These are phyloP conservation scores for Scomber colias DNA, from an alignment of 2,113 vertebrate genomes.

Conservation along the genomic window DNA sequence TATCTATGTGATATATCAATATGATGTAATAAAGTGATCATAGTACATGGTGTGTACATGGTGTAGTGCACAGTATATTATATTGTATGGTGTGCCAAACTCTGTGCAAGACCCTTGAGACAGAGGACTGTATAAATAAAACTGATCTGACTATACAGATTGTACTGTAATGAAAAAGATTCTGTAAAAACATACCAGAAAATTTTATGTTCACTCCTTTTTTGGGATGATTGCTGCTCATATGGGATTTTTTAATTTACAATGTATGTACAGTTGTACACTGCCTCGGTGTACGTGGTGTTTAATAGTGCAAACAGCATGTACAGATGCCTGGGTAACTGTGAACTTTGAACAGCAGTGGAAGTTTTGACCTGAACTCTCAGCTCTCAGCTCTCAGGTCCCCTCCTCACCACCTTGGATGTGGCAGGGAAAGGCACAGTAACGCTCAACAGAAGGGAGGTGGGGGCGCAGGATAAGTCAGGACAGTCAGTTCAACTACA, in stretches of 20 bases:
- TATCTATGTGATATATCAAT: neutral
- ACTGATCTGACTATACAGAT: constrained; percentile 25
- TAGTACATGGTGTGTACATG: constrained; percentile 5
- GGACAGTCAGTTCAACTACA: constrained; percentile 16
- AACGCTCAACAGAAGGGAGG: neutral
- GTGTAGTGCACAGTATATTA: neutral
- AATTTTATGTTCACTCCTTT: constrained; percentile 20
- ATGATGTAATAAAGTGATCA: constrained; percentile 9
- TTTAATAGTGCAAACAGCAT: constrained; percentile 9
- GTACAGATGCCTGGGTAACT: constrained; percentile 16
- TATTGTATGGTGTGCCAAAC: constrained; percentile 9
- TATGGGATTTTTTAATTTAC: constrained; percentile 11
- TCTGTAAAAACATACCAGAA: constrained; percentile 23
- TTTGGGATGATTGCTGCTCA: constrained; percentile 11
- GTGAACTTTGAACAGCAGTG: constrained; percentile 2
- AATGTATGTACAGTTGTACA: constrained; percentile 1
- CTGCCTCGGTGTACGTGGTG: neutral
- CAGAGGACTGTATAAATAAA: constrained; percentile 39
- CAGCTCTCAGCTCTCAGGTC: constrained; percentile 14
- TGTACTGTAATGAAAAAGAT: neutral
- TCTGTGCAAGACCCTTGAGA: constrained; percentile 15
- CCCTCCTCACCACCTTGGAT: neutral
- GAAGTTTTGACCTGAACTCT: constrained; percentile 18
- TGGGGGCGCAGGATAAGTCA: neutral
- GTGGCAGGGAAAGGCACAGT: neutral